Evolutionary conservation across 2,113 vertebrate genomes (phyloP).

Genomic region (Vireo altiloquus): DNA sequence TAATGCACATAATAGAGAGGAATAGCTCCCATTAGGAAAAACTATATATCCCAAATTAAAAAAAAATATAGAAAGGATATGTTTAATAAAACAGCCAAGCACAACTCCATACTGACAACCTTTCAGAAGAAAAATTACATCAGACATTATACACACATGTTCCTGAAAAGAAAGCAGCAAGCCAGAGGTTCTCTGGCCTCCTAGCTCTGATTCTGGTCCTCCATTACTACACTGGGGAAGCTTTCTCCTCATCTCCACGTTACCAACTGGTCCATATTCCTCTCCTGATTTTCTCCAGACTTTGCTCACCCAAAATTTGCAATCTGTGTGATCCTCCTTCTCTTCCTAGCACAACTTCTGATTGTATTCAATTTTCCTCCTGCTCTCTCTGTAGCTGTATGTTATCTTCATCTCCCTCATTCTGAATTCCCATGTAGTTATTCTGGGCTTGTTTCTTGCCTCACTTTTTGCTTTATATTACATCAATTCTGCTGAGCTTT

Average conservation of each 20-base stretch:
- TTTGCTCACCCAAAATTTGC: not conserved
- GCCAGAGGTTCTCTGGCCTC: not conserved
- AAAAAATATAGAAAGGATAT: not conserved
- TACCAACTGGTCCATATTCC: not conserved
- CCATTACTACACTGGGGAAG: not conserved
- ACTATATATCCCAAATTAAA: not conserved
- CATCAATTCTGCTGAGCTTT: not conserved
- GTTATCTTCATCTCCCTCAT: not conserved
- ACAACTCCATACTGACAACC: not conserved
- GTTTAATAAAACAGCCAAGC: not conserved
- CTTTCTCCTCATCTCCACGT: not conserved
- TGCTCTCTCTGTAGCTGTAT: not conserved
- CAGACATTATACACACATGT: not conserved
- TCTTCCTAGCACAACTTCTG: not conserved
- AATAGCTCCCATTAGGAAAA: slow-evolving; percentile 7
- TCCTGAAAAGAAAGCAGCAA: not conserved
- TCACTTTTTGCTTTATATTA: not conserved
- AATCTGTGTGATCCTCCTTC: not conserved
- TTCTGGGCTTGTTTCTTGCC: not conserved
- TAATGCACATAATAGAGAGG: not conserved
- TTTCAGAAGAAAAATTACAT: not conserved
- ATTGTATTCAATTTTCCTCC: not conserved
- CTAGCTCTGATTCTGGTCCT: not conserved
- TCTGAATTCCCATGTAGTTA: not conserved
- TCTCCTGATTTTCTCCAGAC: not conserved